Evolutionary conservation across 2,888 invertebrate species (phyloP).

Genomic region (Sicus ferrugineus): DNA sequence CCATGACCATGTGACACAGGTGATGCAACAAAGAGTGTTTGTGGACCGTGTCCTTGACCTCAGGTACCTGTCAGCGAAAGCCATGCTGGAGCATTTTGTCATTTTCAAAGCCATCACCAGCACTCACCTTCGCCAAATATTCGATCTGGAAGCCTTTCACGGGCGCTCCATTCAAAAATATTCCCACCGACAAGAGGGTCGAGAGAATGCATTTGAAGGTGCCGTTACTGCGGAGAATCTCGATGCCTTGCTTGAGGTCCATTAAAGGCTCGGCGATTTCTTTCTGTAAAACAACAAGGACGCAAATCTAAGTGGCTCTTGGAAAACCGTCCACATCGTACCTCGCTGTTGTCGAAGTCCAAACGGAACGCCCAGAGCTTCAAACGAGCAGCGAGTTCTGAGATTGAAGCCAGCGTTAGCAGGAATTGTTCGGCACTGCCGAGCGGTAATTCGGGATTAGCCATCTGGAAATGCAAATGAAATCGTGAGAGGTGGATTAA

Average conservation of each 20-base stretch:
- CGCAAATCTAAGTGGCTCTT: neutral
- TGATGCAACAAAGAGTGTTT: constrained; percentile 98
- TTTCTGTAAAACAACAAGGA: constrained; percentile 67
- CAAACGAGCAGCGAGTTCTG: constrained; percentile 90
- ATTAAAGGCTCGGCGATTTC: constrained; percentile 98
- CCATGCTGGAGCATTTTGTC: neutral
- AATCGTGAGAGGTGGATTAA: neutral
- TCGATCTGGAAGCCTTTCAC: constrained; percentile 98
- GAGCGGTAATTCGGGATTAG: constrained; percentile 63
- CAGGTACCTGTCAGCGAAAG: constrained; percentile 73
- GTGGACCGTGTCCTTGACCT: constrained; percentile 99
- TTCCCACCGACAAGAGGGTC: constrained; percentile 92
- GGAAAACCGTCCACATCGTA: constrained; percentile 55
- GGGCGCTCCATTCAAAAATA: constrained; percentile 91
- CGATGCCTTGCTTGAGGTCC: constrained; percentile 97
- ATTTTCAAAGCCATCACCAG: neutral
- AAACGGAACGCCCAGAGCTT: constrained; percentile 98
- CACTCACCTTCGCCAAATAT: constrained; percentile 82
- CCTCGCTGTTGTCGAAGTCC: constrained; percentile 97
- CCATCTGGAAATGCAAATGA: constrained; percentile 47
- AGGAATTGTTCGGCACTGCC: constrained; percentile 99
- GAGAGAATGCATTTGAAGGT: constrained; percentile 96
- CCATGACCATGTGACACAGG: constrained; percentile 96
- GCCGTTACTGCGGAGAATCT: constrained; percentile 86
- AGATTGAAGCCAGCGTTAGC: constrained; percentile 94